phyloP scores from a whole-genome alignment of 1,140 invertebrate genomes.

The Chironomus tepperi region DNA sequence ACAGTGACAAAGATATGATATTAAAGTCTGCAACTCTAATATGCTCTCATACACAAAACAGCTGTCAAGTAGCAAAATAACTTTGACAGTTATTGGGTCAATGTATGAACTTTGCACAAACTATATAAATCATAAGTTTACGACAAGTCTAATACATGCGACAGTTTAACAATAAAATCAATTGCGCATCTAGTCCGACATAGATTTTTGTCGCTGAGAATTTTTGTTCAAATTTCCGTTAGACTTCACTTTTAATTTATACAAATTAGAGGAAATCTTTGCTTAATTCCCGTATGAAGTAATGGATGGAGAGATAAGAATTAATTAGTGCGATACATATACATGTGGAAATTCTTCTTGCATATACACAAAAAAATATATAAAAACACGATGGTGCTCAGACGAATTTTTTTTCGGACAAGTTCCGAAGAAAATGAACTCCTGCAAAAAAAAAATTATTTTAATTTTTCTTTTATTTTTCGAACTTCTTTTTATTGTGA shows the following conservation, averaged over 20 bases:
- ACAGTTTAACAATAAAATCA: too few relatives aligned
- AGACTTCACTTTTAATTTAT: background rate
- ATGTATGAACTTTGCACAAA: too few relatives aligned
- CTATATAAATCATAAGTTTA: too few relatives aligned
- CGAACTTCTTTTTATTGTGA: background rate
- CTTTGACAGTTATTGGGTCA: too few relatives aligned
- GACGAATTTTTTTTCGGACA: background rate
- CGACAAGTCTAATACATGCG: too few relatives aligned
- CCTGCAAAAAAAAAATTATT: background rate
- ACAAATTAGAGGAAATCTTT: background rate
- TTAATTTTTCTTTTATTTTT: background rate
- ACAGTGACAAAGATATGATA: too few relatives aligned
- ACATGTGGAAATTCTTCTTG: background rate
- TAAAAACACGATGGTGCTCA: background rate
- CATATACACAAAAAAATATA: background rate
- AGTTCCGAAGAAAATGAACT: background rate
- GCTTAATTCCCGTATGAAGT: background rate
- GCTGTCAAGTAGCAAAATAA: too few relatives aligned
- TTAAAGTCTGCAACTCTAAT: too few relatives aligned
- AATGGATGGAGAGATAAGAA: background rate
- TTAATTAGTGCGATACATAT: background rate
- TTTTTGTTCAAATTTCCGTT: too few relatives aligned
- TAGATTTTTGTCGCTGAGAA: too few relatives aligned
- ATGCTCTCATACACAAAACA: too few relatives aligned
- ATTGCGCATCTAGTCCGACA: too few relatives aligned